Base-by-base conservation (phyloP, 2,888 invertebrate species). In the Xiphydria camelus region DNA sequence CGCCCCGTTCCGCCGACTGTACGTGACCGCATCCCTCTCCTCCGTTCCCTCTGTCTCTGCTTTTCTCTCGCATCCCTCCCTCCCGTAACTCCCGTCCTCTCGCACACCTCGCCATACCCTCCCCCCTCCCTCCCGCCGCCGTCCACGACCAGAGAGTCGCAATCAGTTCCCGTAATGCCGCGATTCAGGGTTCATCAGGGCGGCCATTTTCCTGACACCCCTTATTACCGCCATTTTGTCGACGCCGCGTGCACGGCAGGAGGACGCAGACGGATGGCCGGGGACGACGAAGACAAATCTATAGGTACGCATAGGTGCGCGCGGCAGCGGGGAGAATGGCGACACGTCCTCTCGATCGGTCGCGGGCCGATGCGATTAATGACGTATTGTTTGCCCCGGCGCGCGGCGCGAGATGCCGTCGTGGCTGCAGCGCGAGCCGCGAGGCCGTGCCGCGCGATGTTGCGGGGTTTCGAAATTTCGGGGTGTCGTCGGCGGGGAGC, bases 211-310 rank as follows among this genome's bases (percentile, higher is more conserved):
- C 62, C 61, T 59, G 65, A 66, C 67, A 67, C 67, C 68, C 66
- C 68, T 68, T 68, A 68, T 68, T 68, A 66, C 67, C 65, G 64
- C 64, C 66, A 68, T 68, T 68, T 68, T 67, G 64, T 65, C 60
- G 61, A 41, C 46, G 35, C 21, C 41, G 14, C 29, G 5, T n/a
- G n/a, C n/a, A n/a, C n/a, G n/a, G n/a, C n/a, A n/a, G n/a, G n/a
- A n/a, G n/a, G n/a, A n/a, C n/a, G n/a, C n/a, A n/a, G n/a, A n/a
- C n/a, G n/a, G n/a, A n/a, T n/a, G n/a, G n/a, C n/a, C n/a, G n/a
- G n/a, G n/a, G n/a, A n/a, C n/a, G n/a, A n/a, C n/a, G n/a, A n/a
- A n/a, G n/a, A n/a, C n/a, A n/a, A n/a, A n/a, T n/a, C n/a, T n/a
- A n/a, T n/a, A n/a, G n/a, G n/a, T n/a, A n/a, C n/a, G n/a, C n/a